Base-by-base conservation (phyloP, 2,888 invertebrate genomes). In the Volucella zonaria region DNA sequence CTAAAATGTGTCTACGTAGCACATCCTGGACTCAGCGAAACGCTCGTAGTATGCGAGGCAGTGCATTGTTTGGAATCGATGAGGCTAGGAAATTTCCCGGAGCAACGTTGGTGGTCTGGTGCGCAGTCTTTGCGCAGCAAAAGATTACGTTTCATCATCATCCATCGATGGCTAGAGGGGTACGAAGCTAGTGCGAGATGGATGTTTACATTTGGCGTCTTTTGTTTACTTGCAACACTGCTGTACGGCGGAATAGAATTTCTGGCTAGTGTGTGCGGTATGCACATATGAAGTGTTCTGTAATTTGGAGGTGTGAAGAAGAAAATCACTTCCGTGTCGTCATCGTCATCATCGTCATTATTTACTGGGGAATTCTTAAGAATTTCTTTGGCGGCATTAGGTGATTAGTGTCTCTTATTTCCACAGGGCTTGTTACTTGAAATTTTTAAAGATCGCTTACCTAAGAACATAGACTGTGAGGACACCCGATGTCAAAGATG, bases 1-100 rank as follows among this genome's bases (percentile, higher is more conserved):
- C 88, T 66, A 15, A 75, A 76, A 83, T 77, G 67, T 70, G 87
- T 88, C 82, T 89, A 89, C 90, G 88, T 89, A 88, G 67, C 31
- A 62, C 68, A 51, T 82, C 52, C 70, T 58, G 78, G 58, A 51
- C 68, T 70, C 74, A 31, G 62, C 74, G 15, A 38, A 75, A 49
- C n/a, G 8, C 18, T 31, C 56, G 23, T 67, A 80, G 62, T 58
- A 68, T 51, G 61, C 76, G 54, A 64, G 43, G 51, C 59, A 58
- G 58, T 81, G 73, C 66, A 80, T 81, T 85, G 85, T 85, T 85
- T 85, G 81, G 81, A 85, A 81, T 85, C 77, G 85, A 81, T 73
- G 85, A 64, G 71, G 62, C 68, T 75, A 49, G 45, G 56, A 64
- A 75, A 70, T 74, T 79, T 78, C 68, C 68, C 64, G 31, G 42